Evolutionary conservation across 2,888 invertebrate genomes (phyloP).

Genomic region (Tromatobia lineatoria): DNA sequence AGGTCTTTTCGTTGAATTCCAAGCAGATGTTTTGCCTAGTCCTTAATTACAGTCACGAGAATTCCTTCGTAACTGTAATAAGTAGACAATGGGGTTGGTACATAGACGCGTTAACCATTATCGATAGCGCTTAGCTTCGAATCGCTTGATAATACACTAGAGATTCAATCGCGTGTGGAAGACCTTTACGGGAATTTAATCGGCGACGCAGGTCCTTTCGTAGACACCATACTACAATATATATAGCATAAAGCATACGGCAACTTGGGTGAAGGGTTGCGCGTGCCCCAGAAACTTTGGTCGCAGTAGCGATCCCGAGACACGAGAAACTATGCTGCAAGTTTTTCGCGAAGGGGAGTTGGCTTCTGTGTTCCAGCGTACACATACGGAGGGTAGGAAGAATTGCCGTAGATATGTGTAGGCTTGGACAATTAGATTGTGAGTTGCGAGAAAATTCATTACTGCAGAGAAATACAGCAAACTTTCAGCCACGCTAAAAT

Average conservation of each 20-base stretch:
- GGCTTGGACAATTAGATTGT: constrained; percentile 40
- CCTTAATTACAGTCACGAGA: not conserved
- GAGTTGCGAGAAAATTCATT: constrained; percentile 47
- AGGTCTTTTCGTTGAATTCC: not conserved
- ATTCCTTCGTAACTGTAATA: no score
- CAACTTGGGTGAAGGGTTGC: constrained; percentile 17
- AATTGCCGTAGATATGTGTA: not conserved
- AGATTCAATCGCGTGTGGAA: constrained; percentile 38
- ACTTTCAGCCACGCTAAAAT: constrained; percentile 25
- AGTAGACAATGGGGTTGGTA: not conserved
- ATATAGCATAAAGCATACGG: constrained; percentile 36
- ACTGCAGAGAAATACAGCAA: constrained; percentile 36
- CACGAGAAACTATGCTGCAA: constrained; percentile 52
- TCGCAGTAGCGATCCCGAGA: constrained; percentile 27
- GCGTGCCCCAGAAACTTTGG: constrained; percentile 36
- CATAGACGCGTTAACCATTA: not conserved
- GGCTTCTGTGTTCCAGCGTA: constrained; percentile 2
- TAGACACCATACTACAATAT: not conserved
- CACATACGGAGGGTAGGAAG: no score
- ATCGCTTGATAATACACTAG: constrained; percentile 35
- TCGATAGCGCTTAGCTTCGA: not conserved
- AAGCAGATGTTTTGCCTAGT: not conserved
- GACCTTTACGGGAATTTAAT: constrained; percentile 52
- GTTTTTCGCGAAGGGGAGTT: constrained; percentile 31
- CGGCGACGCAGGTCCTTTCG: constrained; percentile 32